Conservation (phyloP, 2,113 vertebrate species). For the Otolemur garnettii region DNA sequence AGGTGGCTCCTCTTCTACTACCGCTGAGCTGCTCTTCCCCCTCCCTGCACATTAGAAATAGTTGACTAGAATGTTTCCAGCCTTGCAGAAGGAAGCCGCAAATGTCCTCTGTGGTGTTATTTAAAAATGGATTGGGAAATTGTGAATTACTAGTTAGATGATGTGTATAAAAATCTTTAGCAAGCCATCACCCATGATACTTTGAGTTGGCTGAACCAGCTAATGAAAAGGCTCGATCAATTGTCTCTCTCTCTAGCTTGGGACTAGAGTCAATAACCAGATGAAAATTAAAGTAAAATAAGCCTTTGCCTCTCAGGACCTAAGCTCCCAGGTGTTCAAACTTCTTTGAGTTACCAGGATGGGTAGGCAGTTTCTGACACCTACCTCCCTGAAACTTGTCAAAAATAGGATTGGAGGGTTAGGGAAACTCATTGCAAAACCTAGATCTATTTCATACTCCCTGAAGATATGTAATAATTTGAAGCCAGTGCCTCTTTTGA, state of each 20-base stretch:
- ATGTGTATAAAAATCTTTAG: neutral
- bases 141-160: constrained; percentile 17
- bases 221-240: constrained; percentile 52
- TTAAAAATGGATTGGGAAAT: constrained; percentile 35
- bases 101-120: neutral
- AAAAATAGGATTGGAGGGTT: constrained; percentile 22
- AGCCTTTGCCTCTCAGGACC: neutral
- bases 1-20: neutral
- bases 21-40: no score
- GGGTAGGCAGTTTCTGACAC: neutral
- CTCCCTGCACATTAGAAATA: neutral
- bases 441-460: neutral
- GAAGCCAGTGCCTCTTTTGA: neutral
- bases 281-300: neutral
- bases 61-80: neutral
- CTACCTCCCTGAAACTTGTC: neutral
- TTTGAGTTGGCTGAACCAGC: constrained; percentile 26
- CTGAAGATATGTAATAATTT: neutral
- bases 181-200: constrained; percentile 22
- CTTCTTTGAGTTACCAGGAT: neutral
- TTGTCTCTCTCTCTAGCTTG: neutral
- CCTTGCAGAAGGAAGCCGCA: neutral
- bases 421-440: neutral
- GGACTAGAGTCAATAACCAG: constrained; percentile 20
- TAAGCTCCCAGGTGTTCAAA: neutral